Base-by-base conservation (phyloP, 2,888 invertebrate genomes). In the Electrophaes corylata region DNA sequence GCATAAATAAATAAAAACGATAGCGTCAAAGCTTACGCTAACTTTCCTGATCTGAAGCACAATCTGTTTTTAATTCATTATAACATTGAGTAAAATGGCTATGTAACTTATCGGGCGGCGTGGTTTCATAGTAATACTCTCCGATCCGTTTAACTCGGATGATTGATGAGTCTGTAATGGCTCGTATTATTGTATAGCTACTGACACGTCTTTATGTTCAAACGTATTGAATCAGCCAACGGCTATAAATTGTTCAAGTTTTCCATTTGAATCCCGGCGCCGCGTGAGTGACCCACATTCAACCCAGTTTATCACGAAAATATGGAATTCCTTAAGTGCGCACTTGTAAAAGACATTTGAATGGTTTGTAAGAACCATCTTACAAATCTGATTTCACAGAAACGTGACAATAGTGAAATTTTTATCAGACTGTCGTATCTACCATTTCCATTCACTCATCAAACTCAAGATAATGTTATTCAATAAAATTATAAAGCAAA, bases 231-330 rank as follows among this genome's bases (percentile, higher is more conserved):
- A 41, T 41, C 8, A 5, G 23, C 48, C 2, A n/a, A 35, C 8
- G 18, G 18, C 33, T 39, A 41, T 26, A 40, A 41, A 41, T 51
- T 46, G 23, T 46, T 20, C 20, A 57, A 29, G 40, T 14, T 20
- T 41, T 52, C 29, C 19, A 39, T 41, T 40, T 43, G 33, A 23
- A 49, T 58, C 39, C 48, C 44, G 39, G 23, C 44, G 26, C 40
- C 48, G 19, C n/a, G 26, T 14, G 23, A 40, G 48, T 49, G 48
- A 52, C 52, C 57, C 18, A 44, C 31, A 49, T 58, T 33, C 39
- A 31, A 14, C 12, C 18, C 19, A 47, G 8, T 40, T 33, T 49
- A 23, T 44, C 11, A 48, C 4, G 37, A 49, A 8, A 45, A 53
- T 39, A 6, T 52, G 14, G 48, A 58, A 29, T 26, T 33, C 16